A percentile compares a stretch with the other conserved stretches of the same genome.
Evolutionary conservation across 2,113 vertebrate species (phyloP).

Genomic region (Todiramphus saurophagus): DNA sequence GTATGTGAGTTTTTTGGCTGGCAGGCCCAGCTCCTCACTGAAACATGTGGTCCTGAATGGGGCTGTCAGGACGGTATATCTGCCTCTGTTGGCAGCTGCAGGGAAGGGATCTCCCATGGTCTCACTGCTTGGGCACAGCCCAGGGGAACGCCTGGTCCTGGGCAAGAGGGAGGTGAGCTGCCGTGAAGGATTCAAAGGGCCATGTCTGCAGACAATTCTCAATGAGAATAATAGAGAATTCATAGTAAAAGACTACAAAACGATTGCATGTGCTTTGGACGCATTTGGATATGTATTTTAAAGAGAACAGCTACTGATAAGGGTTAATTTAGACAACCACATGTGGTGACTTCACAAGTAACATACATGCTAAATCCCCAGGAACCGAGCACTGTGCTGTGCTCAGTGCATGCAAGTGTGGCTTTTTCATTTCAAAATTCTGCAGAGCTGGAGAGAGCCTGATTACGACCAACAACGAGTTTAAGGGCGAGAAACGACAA

Average conservation of each 20-base stretch:
- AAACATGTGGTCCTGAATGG: neutral
- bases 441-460: neutral
- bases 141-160: neutral
- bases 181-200: neutral
- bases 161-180: neutral
- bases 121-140: neutral
- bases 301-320: neutral
- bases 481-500: neutral
- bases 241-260: neutral
- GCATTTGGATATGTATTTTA: neutral
- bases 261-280: neutral
- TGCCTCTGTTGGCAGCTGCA: accelerated
- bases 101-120: neutral
- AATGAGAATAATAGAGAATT: neutral
- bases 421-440: neutral
- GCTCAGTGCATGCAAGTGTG: neutral
- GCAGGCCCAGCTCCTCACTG: neutral
- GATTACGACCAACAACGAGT: neutral
- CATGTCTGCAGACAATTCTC: neutral
- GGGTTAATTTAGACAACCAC: neutral
- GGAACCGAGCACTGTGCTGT: neutral
- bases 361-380: slow-evolving; percentile 14
- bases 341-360: neutral
- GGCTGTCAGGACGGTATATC: accelerated
- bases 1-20: neutral